These are phyloP conservation scores for Drosophila neotestacea DNA, from an alignment of 2,888 invertebrate genomes.

Conservation along the genomic window DNA sequence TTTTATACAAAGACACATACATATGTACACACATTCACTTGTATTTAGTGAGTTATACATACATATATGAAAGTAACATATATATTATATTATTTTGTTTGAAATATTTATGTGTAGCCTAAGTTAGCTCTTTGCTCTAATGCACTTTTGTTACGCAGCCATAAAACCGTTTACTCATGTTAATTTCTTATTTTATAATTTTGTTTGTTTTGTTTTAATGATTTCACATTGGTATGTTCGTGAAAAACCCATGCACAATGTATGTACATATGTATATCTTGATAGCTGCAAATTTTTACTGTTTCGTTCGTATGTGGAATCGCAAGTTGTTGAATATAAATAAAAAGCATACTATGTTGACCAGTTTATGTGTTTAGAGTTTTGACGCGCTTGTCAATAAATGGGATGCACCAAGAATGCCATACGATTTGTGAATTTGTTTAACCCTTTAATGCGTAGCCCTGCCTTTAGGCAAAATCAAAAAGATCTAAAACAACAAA, in stretches of 20 bases:
- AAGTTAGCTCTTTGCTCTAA: conserved; percentile 20
- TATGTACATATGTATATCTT: conserved; percentile 5
- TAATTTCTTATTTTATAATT: neutral
- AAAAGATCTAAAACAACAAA: too few species aligned
- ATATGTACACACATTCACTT: conserved; percentile 2
- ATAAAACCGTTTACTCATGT: conserved; percentile 3
- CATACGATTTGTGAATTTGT: too few species aligned
- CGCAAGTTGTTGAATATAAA: conserved; percentile 34
- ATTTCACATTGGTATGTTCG: neutral
- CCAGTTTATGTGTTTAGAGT: neutral
- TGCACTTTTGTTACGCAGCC: conserved; percentile 14
- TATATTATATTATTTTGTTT: conserved; percentile 12
- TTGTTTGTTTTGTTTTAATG: conserved; percentile 6
- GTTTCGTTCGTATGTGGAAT: conserved; percentile 30
- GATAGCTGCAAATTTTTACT: conserved; percentile 26
- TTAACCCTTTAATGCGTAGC: too few species aligned
- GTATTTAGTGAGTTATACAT: conserved; percentile 4
- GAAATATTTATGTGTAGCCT: conserved; percentile 24
- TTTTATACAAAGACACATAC: conserved; percentile 4
- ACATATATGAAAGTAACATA: neutral
- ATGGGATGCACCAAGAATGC: neutral
- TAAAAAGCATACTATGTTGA: conserved; percentile 1
- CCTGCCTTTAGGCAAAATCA: neutral
- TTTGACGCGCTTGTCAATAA: neutral
- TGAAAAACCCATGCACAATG: too few species aligned